Conservation (phyloP, 2,797 vertebrate genomes). For the Centroberyx gerrardi region DNA sequence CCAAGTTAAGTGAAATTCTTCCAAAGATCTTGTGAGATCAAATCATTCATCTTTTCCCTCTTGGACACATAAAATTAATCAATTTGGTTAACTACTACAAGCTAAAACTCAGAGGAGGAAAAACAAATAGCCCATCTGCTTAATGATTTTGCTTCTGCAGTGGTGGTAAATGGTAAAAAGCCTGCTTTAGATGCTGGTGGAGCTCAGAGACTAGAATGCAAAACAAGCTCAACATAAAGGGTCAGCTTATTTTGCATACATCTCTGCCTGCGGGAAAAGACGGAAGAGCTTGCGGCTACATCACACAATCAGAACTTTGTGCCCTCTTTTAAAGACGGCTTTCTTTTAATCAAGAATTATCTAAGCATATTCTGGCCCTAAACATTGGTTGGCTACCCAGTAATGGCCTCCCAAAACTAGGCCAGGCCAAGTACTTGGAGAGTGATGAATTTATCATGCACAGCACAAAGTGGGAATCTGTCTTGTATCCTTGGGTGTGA, state of each 20-base stretch:
- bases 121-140: neutral
- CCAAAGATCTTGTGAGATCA: neutral
- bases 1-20: neutral
- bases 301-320: constrained; percentile 2
- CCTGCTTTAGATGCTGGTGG: neutral
- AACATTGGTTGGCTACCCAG: constrained; percentile 27
- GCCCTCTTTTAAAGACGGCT: constrained; percentile 8
- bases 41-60: neutral
- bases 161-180: neutral
- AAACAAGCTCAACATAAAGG: constrained; percentile 20
- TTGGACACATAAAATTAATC: neutral
- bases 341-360: constrained; percentile 17
- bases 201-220: neutral
- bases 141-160: constrained; percentile 10
- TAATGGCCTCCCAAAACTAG: constrained; percentile 39
- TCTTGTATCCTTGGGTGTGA: constrained; percentile 53
- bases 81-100: neutral
- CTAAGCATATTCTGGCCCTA: constrained; percentile 7
- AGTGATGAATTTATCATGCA: constrained; percentile 55
- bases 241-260: constrained; percentile 10
- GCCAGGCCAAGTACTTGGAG: constrained; percentile 16
- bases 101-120: neutral
- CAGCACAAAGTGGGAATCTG: constrained; percentile 32
- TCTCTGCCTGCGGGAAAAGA: neutral
- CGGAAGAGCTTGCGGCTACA: neutral